phyloP scores from a whole-genome alignment of 2,888 invertebrate species.

The Nysson spinosus region DNA sequence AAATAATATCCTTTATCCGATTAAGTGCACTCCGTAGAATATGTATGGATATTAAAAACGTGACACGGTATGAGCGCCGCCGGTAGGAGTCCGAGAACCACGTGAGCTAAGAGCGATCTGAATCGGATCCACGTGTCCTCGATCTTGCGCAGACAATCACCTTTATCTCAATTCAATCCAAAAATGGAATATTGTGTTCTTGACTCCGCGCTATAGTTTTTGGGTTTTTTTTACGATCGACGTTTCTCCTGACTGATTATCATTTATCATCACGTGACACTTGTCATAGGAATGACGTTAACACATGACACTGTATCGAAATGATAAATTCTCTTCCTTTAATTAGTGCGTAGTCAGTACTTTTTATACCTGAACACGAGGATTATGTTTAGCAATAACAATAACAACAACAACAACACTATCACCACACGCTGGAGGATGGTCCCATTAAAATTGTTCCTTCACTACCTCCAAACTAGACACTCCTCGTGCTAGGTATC shows the following conservation, averaged over 20 bases:
- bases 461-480: slow-evolving; percentile 33
- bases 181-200: neutral
- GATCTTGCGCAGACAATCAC: slow-evolving; percentile 21
- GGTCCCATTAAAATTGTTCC: slow-evolving; percentile 30
- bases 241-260: too few relatives aligned
- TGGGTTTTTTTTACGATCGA: too few relatives aligned
- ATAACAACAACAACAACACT: slow-evolving; percentile 40
- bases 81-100: slow-evolving; percentile 44
- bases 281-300: too few relatives aligned
- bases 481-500: slow-evolving; percentile 61
- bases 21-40: slow-evolving; percentile 36
- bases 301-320: too few relatives aligned
- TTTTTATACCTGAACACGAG: slow-evolving; percentile 31
- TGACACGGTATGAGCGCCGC: slow-evolving; percentile 30
- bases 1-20: too few relatives aligned
- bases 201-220: too few relatives aligned
- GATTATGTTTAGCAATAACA: slow-evolving; percentile 33
- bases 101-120: slow-evolving; percentile 51
- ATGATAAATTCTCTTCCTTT: too few relatives aligned
- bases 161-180: neutral
- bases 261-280: neutral
- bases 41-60: slow-evolving; percentile 22
- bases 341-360: slow-evolving; percentile 28
- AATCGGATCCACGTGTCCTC: slow-evolving; percentile 50
- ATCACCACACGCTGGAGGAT: slow-evolving; percentile 25